Conservation (phyloP, 2,113 vertebrate genomes). For the Sander lucioperca region DNA sequence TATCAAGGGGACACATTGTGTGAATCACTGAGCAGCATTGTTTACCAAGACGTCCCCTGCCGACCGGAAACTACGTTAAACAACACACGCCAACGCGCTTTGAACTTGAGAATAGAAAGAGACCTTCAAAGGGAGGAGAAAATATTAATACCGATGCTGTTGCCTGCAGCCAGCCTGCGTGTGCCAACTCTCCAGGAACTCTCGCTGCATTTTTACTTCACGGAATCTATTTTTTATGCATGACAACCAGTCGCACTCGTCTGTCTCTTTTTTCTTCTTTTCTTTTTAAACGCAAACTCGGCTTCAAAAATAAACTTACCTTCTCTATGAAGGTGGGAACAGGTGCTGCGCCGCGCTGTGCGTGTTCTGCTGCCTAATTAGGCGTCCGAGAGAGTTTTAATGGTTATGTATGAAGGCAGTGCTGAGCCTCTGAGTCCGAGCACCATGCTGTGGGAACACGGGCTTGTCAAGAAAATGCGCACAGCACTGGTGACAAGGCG, state of each 20-base stretch:
- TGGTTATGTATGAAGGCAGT: conserved; percentile 7
- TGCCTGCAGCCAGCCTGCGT: conserved; percentile 34
- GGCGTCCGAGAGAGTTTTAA: conserved; percentile 51
- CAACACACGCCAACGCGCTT: conserved; percentile 78
- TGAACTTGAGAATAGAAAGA: conserved; percentile 56
- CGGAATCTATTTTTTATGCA: conserved; percentile 3
- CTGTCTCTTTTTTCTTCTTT: neutral
- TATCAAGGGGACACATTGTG: conserved; percentile 13
- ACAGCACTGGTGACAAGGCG: conserved; percentile 68
- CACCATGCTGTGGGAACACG: conserved; percentile 61
- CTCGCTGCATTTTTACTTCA: conserved; percentile 27
- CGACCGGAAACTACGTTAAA: conserved; percentile 76
- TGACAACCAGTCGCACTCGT: neutral
- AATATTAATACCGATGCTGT: conserved; percentile 11
- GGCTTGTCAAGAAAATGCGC: conserved; percentile 64
- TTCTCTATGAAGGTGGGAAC: conserved; percentile 61
- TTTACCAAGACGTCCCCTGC: conserved; percentile 62
- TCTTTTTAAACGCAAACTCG: neutral
- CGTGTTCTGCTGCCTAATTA: conserved; percentile 43
- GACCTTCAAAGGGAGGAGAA: conserved; percentile 48
- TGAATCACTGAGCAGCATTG: conserved; percentile 54
- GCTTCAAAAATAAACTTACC: conserved; percentile 64
- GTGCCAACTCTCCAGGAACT: conserved; percentile 65
- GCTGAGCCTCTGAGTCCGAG: conserved; percentile 57
- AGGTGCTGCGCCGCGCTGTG: conserved; percentile 52